Evolutionary conservation across 2,113 vertebrate species (phyloP).

Genomic region (Colistium nudipinnis): DNA sequence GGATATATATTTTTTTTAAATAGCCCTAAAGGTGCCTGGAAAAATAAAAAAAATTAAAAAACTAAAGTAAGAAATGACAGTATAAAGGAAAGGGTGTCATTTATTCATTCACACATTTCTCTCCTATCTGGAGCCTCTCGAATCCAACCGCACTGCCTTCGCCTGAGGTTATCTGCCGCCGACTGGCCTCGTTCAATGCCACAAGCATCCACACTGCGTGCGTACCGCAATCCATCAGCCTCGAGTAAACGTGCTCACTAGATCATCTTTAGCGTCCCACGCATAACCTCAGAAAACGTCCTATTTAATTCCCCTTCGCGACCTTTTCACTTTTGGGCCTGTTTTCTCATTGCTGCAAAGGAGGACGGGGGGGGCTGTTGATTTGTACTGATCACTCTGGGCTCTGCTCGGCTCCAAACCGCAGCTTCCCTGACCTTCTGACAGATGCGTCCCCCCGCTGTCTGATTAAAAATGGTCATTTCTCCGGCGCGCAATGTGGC

Average conservation of each 20-base stretch:
- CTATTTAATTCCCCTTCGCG: slow-evolving; percentile 74
- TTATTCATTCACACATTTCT: too few relatives aligned
- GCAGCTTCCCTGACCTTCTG: slow-evolving; percentile 91
- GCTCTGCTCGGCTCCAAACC: slow-evolving; percentile 90
- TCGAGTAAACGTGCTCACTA: slow-evolving; percentile 16
- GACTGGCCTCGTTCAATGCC: not conserved
- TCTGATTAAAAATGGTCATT: slow-evolving; percentile 94
- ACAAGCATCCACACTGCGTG: not conserved
- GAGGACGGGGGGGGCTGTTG: slow-evolving; percentile 87
- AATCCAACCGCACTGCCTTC: not conserved
- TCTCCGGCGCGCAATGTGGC: slow-evolving; percentile 72
- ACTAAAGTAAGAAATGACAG: too few relatives aligned
- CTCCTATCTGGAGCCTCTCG: slow-evolving; percentile 7
- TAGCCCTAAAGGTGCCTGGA: too few relatives aligned
- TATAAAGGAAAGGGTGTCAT: too few relatives aligned
- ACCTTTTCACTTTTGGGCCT: slow-evolving; percentile 72
- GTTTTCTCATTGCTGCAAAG: slow-evolving; percentile 81
- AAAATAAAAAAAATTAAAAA: too few relatives aligned
- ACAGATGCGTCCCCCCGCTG: slow-evolving; percentile 86
- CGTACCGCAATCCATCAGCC: slow-evolving; percentile 1
- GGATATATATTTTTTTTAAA: too few relatives aligned
- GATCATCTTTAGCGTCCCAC: slow-evolving; percentile 22
- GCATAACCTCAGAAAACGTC: slow-evolving; percentile 53
- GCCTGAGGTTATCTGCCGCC: not conserved
- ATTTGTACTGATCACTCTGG: slow-evolving; percentile 97